phyloP scores from a whole-genome alignment of 2,888 invertebrate species.

The Stictocephala bisonia region DNA sequence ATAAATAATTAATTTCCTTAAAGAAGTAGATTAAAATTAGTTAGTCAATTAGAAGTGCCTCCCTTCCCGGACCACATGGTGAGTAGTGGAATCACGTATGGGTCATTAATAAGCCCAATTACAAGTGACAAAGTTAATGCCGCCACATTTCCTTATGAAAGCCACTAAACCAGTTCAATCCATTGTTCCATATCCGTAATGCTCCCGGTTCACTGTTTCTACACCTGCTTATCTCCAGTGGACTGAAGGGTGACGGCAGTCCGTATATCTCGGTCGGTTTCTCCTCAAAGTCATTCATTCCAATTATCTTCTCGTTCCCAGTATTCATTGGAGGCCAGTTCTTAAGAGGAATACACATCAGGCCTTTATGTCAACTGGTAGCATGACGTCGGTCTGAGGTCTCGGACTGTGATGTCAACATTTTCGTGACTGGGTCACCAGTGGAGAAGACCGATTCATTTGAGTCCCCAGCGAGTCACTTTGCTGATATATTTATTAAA shows the following conservation, averaged over 20 bases:
- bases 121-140: slow-evolving; percentile 26
- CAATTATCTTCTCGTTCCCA: background rate
- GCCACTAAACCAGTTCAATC: background rate
- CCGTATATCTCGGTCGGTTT: slow-evolving; percentile 12
- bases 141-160: slow-evolving; percentile 24
- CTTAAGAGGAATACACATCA: background rate
- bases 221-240: slow-evolving; percentile 5
- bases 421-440: no score
- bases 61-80: no score
- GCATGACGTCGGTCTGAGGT: no score
- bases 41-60: no score
- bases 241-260: background rate
- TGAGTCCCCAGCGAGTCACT: no score
- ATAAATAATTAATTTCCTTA: no score
- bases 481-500: no score
- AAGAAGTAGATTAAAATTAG: no score
- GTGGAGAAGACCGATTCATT: no score
- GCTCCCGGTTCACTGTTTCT: slow-evolving; percentile 29
- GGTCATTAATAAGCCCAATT: slow-evolving; percentile 36
- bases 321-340: background rate
- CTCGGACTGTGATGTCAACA: no score
- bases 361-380: no score
- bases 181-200: slow-evolving; percentile 35
- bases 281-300: slow-evolving; percentile 17
- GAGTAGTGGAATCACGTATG: slow-evolving; percentile 38